phyloP scores from a whole-genome alignment of 2,888 invertebrate species.

The Coenonympha arcania region DNA sequence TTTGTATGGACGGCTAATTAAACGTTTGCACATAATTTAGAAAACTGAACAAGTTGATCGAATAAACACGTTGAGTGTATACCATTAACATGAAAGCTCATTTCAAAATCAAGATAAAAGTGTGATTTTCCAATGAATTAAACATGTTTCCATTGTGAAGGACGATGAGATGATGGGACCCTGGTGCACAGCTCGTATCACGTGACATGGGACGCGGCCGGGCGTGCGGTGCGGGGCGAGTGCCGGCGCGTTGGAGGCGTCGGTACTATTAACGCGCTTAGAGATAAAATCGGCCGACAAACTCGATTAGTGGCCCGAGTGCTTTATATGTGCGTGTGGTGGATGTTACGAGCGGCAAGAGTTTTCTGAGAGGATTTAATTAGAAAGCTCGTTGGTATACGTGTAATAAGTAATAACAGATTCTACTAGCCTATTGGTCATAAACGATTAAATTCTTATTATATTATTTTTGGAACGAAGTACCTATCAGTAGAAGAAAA shows the following conservation, averaged over 20 bases:
- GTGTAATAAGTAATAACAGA: too few species aligned
- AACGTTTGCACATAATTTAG: too few species aligned
- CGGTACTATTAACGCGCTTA: conserved; percentile 67
- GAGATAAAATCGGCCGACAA: conserved; percentile 72
- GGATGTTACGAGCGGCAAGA: conserved; percentile 31
- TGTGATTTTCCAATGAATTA: conserved; percentile 43
- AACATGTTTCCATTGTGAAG: conserved; percentile 38
- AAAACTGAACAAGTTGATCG: neutral
- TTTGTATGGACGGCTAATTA: too few species aligned
- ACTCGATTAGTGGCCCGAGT: conserved; percentile 70
- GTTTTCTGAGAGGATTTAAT: neutral
- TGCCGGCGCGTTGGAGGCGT: conserved; percentile 41
- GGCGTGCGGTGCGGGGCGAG: conserved; percentile 25
- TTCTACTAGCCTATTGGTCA: too few species aligned
- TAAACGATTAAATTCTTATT: too few species aligned
- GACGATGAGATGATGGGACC: conserved; percentile 27
- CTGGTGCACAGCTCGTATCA: too few species aligned
- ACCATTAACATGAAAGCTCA: conserved; percentile 4
- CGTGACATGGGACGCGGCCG: conserved; percentile 22
- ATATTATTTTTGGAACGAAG: too few species aligned
- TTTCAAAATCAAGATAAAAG: conserved; percentile 7
- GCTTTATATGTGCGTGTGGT: conserved; percentile 38
- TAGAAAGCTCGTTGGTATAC: too few species aligned
- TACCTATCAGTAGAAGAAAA: too few species aligned
- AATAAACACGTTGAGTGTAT: neutral